These are phyloP conservation scores for Mobula hypostoma DNA, from an alignment of 2,113 vertebrate genomes.

Conservation along the genomic window DNA sequence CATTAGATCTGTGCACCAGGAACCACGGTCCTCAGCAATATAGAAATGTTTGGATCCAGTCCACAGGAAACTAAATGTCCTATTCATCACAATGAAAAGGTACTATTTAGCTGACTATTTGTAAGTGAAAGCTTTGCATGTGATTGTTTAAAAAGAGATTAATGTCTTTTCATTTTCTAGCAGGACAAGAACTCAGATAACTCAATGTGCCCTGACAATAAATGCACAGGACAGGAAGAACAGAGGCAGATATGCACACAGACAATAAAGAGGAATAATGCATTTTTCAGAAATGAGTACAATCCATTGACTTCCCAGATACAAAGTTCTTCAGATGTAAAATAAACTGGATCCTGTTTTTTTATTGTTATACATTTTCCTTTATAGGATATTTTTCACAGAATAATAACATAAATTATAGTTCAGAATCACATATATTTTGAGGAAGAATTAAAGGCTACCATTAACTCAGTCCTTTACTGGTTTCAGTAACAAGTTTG, in stretches of 20 bases:
- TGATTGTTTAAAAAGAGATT: not conserved
- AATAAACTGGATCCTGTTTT: too few relatives aligned
- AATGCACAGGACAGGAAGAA: not conserved
- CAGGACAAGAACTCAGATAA: not conserved
- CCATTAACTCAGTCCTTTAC: not conserved
- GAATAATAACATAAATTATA: not conserved
- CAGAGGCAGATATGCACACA: too few relatives aligned
- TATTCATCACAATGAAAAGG: conserved; percentile 4
- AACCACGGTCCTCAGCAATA: not conserved
- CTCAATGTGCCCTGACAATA: not conserved
- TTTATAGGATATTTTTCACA: too few relatives aligned
- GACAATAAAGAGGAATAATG: not conserved
- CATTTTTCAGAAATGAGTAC: not conserved
- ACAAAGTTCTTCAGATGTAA: too few relatives aligned
- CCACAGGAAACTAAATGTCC: conserved; percentile 12
- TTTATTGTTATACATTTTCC: too few relatives aligned
- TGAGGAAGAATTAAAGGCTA: not conserved
- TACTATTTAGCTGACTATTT: not conserved
- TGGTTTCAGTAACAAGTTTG: not conserved
- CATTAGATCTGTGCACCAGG: not conserved
- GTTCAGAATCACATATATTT: not conserved
- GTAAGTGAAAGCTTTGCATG: not conserved
- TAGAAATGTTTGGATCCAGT: not conserved
- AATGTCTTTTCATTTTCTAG: not conserved
- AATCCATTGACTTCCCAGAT: not conserved